Conservation (phyloP, 2,113 vertebrate genomes). For the Oreotrochilus melanogaster region DNA sequence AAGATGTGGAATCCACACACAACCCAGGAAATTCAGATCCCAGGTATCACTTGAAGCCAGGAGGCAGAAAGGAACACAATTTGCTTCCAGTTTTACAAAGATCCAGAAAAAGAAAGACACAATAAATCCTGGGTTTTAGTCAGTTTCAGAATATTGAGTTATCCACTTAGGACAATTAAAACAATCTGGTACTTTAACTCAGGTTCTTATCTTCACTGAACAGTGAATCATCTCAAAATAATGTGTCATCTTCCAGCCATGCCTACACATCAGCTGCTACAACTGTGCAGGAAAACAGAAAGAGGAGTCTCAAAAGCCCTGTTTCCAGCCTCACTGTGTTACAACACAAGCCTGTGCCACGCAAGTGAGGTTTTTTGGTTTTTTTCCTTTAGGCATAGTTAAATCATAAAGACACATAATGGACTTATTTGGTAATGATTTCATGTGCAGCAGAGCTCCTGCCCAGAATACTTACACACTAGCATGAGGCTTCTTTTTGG, state of each 20-base stretch:
- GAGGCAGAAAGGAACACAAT: not conserved
- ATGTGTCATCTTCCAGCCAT: constrained; percentile 63
- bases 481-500: constrained; percentile 98
- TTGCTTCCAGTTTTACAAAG: not conserved
- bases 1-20: not conserved
- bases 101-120: not conserved
- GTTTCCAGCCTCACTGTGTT: not conserved
- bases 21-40: not conserved
- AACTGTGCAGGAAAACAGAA: constrained; percentile 40
- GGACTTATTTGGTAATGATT: not conserved
- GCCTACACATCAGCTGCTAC: constrained; percentile 70
- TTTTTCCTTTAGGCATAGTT: not conserved
- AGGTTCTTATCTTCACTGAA: constrained; percentile 28
- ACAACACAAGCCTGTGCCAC: not conserved
- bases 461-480: constrained; percentile 87
- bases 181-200: constrained; percentile 48
- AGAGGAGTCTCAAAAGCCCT: not conserved
- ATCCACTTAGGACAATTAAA: constrained; percentile 57
- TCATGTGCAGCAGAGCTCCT: not conserved
- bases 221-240: constrained; percentile 49
- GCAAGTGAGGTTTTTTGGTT: not conserved
- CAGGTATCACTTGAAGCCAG: not conserved
- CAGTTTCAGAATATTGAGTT: constrained; percentile 14
- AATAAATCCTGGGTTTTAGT: not conserved
- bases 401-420: not conserved